Evolutionary conservation across 2,888 invertebrate species (phyloP).

Genomic region (Drosophila kuntzei): DNA sequence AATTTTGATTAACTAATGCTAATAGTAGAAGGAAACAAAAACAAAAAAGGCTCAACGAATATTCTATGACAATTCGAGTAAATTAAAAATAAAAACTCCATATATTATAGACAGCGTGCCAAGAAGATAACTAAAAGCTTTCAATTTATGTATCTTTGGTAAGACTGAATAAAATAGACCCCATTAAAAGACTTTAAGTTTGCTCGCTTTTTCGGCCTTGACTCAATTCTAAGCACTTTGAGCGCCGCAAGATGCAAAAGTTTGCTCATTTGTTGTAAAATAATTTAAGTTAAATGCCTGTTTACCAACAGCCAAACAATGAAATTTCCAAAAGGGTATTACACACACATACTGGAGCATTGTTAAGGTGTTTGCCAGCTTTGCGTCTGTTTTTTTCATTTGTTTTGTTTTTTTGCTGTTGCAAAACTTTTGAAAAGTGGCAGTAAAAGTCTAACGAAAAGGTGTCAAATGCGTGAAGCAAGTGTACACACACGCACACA

Average conservation of each 20-base stretch:
- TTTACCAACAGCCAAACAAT: slow-evolving; percentile 65
- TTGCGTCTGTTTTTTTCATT: slow-evolving; percentile 18
- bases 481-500: not conserved
- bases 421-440: slow-evolving; percentile 26
- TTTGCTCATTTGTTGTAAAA: slow-evolving; percentile 57
- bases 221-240: slow-evolving; percentile 20
- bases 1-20: too few species aligned
- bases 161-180: slow-evolving; percentile 9
- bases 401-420: slow-evolving; percentile 2
- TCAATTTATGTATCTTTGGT: slow-evolving; percentile 5
- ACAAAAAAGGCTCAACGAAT: too few species aligned
- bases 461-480: slow-evolving; percentile 26
- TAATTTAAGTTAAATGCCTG: slow-evolving; percentile 65
- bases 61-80: too few species aligned
- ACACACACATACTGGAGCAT: slow-evolving; percentile 5
- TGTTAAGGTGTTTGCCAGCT: slow-evolving; percentile 27
- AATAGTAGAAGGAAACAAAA: too few species aligned
- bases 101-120: not conserved
- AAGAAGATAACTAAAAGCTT: not conserved
- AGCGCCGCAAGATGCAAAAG: slow-evolving; percentile 25
- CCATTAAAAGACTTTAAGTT: slow-evolving; percentile 15
- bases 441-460: slow-evolving; percentile 31
- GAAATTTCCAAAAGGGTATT: slow-evolving; percentile 29
- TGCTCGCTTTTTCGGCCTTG: slow-evolving; percentile 19
- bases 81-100: not conserved